phyloP scores from a whole-genome alignment of 2,797 vertebrate genomes.

The Vespertilio murinus region DNA sequence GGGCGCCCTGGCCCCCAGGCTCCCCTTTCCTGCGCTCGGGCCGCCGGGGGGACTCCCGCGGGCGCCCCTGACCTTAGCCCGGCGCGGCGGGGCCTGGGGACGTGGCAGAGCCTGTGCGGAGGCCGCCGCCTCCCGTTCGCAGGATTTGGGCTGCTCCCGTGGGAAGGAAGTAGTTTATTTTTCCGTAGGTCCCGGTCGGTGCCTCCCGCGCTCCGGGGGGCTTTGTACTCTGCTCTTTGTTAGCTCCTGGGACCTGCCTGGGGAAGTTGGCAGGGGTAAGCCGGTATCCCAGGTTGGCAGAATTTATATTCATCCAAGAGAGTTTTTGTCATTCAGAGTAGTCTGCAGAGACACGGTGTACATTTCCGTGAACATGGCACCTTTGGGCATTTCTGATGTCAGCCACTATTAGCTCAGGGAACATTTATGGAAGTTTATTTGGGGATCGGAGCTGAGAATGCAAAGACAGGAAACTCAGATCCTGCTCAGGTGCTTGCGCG shows the following conservation, averaged over 20 bases:
- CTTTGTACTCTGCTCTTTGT: not conserved
- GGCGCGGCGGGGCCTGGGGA: conserved; percentile 39
- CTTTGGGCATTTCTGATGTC: not conserved
- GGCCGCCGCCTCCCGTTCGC: not conserved
- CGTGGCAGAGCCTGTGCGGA: conserved; percentile 66
- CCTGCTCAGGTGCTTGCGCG: not conserved
- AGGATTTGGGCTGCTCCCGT: not conserved
- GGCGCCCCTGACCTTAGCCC: not conserved
- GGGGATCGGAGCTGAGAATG: not conserved
- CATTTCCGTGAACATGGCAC: not conserved
- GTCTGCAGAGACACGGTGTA: not conserved
- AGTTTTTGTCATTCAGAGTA: not conserved
- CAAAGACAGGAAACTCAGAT: not conserved
- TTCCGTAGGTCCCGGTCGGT: rapidly evolving
- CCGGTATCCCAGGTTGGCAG: not conserved
- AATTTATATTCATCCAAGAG: not conserved
- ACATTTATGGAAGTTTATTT: conserved; percentile 28
- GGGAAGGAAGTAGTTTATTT: not conserved
- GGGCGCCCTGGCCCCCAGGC: not conserved
- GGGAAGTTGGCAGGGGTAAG: not conserved
- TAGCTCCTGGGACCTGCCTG: not conserved
- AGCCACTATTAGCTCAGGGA: not conserved
- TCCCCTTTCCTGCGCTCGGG: not conserved
- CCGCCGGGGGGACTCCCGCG: rapidly evolving
- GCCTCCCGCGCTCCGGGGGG: not conserved